Percentiles rank a stretch among this genome's conserved stretches.
phyloP scores from a whole-genome alignment of 2,888 invertebrate genomes.

The Geophilus truncorum region DNA sequence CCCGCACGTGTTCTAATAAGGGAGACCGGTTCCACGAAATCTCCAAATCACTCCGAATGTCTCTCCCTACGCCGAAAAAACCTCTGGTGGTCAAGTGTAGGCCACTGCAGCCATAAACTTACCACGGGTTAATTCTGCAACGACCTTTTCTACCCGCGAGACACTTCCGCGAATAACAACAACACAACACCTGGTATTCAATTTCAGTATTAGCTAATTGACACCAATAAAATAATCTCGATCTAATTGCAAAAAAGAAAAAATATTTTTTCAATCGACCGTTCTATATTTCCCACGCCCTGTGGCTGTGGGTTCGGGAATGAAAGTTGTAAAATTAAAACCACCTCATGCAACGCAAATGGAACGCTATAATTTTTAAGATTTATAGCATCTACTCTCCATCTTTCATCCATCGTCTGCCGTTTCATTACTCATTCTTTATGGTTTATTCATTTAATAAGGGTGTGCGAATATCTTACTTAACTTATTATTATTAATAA shows the following conservation, averaged over 20 bases:
- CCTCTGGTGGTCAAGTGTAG: slow-evolving; percentile 12
- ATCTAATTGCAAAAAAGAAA: background rate
- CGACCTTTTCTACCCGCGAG: background rate
- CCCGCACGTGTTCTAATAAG: slow-evolving; percentile 2
- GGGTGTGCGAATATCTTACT: background rate
- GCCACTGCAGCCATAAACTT: slow-evolving; percentile 15
- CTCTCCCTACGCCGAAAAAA: background rate
- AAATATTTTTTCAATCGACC: background rate
- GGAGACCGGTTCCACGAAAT: slow-evolving; percentile 20
- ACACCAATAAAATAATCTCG: background rate
- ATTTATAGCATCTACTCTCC: background rate
- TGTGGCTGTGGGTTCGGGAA: background rate
- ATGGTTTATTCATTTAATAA: background rate
- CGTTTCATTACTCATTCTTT: slow-evolving; percentile 7
- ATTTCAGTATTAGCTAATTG: background rate
- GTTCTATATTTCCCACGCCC: background rate
- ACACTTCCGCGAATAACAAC: background rate
- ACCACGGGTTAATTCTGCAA: background rate
- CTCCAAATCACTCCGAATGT: background rate
- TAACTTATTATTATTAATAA: no score
- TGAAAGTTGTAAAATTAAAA: background rate
- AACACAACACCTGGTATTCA: background rate
- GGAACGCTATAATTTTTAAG: background rate
- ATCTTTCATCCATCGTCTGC: background rate
- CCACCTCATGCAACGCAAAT: slow-evolving; percentile 3